Evolutionary conservation across 2,888 invertebrate species (phyloP), one percentile per base, ranked within the genome.

Genomic region (Malthinus seriepunctatus): DNA sequence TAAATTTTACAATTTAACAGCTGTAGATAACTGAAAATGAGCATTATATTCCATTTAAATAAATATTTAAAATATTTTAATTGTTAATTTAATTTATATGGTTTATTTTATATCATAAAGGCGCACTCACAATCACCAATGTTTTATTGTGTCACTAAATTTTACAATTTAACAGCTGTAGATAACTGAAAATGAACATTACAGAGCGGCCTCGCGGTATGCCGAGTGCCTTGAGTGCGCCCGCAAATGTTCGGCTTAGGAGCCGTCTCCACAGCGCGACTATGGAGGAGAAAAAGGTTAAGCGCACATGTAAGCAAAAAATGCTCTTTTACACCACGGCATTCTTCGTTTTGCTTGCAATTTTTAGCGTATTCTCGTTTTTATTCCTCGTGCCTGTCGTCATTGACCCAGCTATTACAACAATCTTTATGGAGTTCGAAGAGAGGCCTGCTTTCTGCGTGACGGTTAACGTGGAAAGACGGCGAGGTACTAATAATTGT

Each of bases 381-480:
- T 87, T 95, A 76, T 95, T 95, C 83, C 87, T 95, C 79, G 94
- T 95, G 78, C 95, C 95, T 76, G 95, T 95, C 80, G 93, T 95
- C 77, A 94, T 95, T 78, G 95, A 95, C 80, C 95, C 95, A 60
- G 94, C 94, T 57, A 93, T 94, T 81, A 93, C 93, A 60, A 95
- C 94, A 56, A 93, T 95, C 78, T 93, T 93, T 78, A 93, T 93
- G 92, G 88, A 93, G 80, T 95, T 95, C 79, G 92, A 93, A 80
- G 90, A 91, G 69, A 85, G 86, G 66, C 90, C 91, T 63, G 93
- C 91, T 67, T 79, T 87, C 75, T 95, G 95, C 78, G 85, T 91
- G 75, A 94, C 94, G 67, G 86, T 88, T 66, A 86, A 88, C 73
- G 86, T 87, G 62, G 86, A 88, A 71, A 86, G 87, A 68, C 85